phyloP scores from a whole-genome alignment of 2,113 vertebrate species.

The Odontesthes bonariensis region DNA sequence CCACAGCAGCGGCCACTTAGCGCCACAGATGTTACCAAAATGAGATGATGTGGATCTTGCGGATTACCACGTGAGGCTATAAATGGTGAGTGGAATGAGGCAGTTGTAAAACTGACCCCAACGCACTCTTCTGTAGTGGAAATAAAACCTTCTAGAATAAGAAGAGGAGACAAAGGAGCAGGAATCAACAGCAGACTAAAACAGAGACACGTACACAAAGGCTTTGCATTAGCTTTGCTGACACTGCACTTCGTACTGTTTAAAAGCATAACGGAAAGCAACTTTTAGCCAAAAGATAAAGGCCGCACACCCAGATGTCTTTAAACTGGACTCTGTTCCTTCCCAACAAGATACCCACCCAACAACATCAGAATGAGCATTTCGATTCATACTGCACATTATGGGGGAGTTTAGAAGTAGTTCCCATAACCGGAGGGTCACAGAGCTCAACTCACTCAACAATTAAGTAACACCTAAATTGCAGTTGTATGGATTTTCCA shows the following conservation, averaged over 20 bases:
- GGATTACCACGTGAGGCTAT: slow-evolving; percentile 44
- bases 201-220: neutral
- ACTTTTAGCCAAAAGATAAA: no score
- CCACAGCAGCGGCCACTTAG: slow-evolving; percentile 42
- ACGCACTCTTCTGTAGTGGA: slow-evolving; percentile 25
- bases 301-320: no score
- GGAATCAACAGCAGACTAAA: neutral
- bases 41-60: slow-evolving; percentile 29
- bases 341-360: no score
- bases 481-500: slow-evolving; percentile 35
- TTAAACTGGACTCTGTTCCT: no score
- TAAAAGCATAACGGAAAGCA: no score
- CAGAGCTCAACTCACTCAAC: neutral
- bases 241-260: no score
- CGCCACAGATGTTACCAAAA: slow-evolving; percentile 42
- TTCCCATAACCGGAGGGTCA: slow-evolving; percentile 10
- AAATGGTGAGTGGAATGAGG: slow-evolving; percentile 56
- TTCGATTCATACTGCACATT: neutral
- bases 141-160: slow-evolving; percentile 11
- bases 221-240: no score
- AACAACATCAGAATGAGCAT: neutral
- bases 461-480: slow-evolving; percentile 26
- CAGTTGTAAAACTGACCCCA: slow-evolving; percentile 30
- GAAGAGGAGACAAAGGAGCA: neutral
- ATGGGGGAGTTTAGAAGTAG: neutral